Evolutionary conservation across 1,140 invertebrate species (phyloP), one percentile per base, ranked within the genome.

Genomic region (Drosophila hydei): DNA sequence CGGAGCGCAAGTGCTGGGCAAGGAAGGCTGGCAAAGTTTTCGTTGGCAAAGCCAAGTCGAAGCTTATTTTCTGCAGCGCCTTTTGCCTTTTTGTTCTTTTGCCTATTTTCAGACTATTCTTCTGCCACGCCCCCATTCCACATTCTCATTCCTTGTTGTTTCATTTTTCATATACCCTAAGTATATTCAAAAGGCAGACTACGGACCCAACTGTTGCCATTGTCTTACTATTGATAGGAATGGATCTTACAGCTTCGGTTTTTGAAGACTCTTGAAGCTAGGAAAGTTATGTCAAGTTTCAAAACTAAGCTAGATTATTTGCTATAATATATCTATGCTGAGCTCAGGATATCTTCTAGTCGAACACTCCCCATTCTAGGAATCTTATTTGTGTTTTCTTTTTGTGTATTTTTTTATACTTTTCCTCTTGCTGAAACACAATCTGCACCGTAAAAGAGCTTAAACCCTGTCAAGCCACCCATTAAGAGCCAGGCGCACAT

Each of bases 391-490:
- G 14, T 19, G 8, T 42, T 18, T 54, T 47, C 40, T 63, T 18
- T 61, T 60, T 68, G 61, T 18, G 2, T 23, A 7, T 43, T 30
- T 54, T 72, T 33, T 70, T 58, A 55, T 75, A 40, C 38, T 73
- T 63, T 67, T 77, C 43, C 56, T 79, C 65, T 75, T 72, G 72
- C 60, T 79, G 84, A 84, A 84, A 88, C 79, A 89, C 84, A 88
- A 88, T 88, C 84, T 88, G 84, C 79, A 67, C 83, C 79, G 79
- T 88, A 79, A 88, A 88, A 84, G 83, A 88, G 84, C 84, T 88
- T 88, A 88, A 88, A 89, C 84, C 87, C 87, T 81, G 87, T 85
- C 87, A 89, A 77, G 87, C 87, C 87, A 90, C 80, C 87, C 87
- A 89, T 89, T 89, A 89, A 79, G 77, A 89, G 87, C 60, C 72